Base-by-base conservation (phyloP, 2,888 invertebrate species). In the Scaptodrosophila latifasciaeformis region DNA sequence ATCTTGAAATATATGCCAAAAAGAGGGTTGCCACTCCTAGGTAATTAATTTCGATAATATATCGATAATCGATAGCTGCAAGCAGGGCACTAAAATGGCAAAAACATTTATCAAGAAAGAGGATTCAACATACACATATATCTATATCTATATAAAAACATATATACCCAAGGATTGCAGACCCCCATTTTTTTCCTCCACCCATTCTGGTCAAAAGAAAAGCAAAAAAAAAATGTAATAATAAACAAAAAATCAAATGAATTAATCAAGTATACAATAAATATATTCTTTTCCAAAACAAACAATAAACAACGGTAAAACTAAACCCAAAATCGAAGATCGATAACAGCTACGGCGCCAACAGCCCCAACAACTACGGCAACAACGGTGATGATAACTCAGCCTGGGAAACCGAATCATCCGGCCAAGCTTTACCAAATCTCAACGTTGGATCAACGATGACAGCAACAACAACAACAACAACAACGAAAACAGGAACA, bases 281-380 rank as follows among this genome's bases (percentile, higher is more conserved):
- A 43, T 21, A 42, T 39, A 42, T 43, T 31, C 44, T 42, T 49
- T 35, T 48, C 29, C 35, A 17, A 37, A 29, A 6, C 31, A 37
- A 47, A 13, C 37, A 31, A 56, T 44, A 27, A 9, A 27, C 27
- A 27, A 27, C 27, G 9, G 9, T 27, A 27, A 27, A 5, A 27
- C 5, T 5, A 27, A 27, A 27, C 5, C 27, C n/a, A n/a, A n/a
- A 40, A 21, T 0, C 31, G 54, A 72, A 74, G 74, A 72, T 81
- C 57, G 82, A 82, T 70, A 74, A 82, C 77, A 77, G 67, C 57
- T 65, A 67, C 18, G 43, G 17, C 30, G 15, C 3, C 40, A 50
- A 15, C 58, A 62, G 51, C 54, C 58, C 18, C 40, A 52, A 37
- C 34, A 24, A n/a, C 27, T n/a, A 42, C 13, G n/a, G 19, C 21